phyloP scores from a whole-genome alignment of 2,797 vertebrate genomes.

The Cheirogaleus major region DNA sequence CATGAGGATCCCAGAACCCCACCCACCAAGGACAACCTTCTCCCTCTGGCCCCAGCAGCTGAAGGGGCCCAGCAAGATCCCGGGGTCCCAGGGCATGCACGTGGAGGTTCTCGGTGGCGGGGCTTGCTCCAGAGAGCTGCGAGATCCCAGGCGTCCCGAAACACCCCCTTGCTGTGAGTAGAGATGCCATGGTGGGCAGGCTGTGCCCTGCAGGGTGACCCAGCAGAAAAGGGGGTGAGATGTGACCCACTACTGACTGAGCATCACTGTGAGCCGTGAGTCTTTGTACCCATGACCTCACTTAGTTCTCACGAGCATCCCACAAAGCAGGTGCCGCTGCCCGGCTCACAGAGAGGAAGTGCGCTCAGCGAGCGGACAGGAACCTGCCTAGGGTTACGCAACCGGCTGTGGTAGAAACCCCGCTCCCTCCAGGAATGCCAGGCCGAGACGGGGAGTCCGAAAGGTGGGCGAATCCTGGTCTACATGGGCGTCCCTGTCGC shows the following conservation, averaged over 20 bases:
- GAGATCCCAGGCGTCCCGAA: fast-evolving
- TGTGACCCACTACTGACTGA: too few relatives aligned
- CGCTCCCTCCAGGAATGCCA: background rate
- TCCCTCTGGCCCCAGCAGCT: background rate
- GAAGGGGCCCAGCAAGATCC: background rate
- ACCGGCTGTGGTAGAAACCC: background rate
- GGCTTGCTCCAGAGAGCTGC: background rate
- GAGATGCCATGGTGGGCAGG: fast-evolving
- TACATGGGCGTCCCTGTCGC: background rate
- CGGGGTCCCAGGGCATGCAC: background rate
- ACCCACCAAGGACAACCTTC: background rate
- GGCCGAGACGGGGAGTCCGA: background rate
- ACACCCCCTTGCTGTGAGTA: fast-evolving
- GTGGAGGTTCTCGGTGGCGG: background rate
- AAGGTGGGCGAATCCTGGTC: background rate
- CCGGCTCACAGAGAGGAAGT: background rate
- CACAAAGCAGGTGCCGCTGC: background rate
- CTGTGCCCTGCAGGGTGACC: background rate
- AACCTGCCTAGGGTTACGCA: background rate
- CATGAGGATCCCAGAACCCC: background rate
- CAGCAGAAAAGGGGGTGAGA: background rate
- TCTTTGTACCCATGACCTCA: background rate
- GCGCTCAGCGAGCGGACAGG: background rate
- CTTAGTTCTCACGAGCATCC: background rate
- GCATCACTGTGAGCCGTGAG: fast-evolving